A percentile compares a stretch with the other conserved stretches of the same genome.
These are phyloP conservation scores for Pseudochromis fuscus DNA, from an alignment of 2,797 vertebrate genomes.

Conservation along the genomic window DNA sequence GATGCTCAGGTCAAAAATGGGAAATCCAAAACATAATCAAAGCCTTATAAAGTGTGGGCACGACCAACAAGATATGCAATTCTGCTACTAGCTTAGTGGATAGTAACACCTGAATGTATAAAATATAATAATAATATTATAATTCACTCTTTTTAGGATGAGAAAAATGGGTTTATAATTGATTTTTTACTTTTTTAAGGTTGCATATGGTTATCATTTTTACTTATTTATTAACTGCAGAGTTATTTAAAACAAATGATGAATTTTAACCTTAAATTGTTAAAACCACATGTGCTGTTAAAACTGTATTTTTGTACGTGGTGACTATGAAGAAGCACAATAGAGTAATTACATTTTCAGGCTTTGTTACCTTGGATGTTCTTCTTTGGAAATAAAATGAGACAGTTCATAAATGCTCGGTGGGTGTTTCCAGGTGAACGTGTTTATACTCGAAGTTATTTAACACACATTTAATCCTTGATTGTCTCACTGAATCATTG, in stretches of 20 bases:
- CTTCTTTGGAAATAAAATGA: not conserved
- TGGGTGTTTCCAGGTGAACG: not conserved
- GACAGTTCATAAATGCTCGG: not conserved
- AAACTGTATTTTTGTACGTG: not conserved
- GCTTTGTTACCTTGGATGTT: not conserved
- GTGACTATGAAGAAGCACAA: not conserved
- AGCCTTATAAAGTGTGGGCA: slow-evolving; percentile 56
- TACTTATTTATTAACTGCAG: not conserved
- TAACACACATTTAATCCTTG: no score
- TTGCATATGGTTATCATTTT: no score
- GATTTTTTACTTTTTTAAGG: not conserved
- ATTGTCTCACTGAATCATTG: no score
- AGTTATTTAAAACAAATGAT: not conserved
- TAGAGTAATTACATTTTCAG: no score
- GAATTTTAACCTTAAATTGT: not conserved
- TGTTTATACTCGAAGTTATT: no score
- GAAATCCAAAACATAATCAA: slow-evolving; percentile 72
- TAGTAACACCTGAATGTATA: not conserved
- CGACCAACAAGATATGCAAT: not conserved
- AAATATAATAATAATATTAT: slow-evolving; percentile 10
- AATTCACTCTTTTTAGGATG: not conserved
- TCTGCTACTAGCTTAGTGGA: slow-evolving; percentile 6
- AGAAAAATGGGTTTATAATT: not conserved
- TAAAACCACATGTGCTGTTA: not conserved
- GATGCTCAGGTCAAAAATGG: slow-evolving; percentile 81